A percentile compares a stretch with the other conserved stretches of the same genome.
phyloP scores from a whole-genome alignment of 2,113 vertebrate genomes.

The Nyctereutes procyonoides region DNA sequence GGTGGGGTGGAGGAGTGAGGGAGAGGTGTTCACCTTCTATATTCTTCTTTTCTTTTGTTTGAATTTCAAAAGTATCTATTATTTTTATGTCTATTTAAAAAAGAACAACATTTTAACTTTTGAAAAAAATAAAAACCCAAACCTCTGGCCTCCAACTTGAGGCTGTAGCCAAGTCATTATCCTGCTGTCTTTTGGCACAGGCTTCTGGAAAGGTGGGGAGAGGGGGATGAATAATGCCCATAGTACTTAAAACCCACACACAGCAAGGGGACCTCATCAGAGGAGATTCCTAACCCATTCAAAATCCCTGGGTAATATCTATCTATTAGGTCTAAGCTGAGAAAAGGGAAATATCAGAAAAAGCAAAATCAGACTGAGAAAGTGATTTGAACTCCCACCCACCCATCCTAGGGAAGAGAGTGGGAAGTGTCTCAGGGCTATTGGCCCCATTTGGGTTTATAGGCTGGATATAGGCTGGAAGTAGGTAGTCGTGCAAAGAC shows the following conservation, averaged over 20 bases:
- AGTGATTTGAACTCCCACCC: background rate
- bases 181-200: background rate
- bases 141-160: background rate
- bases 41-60: slow-evolving; percentile 51
- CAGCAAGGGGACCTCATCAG: background rate
- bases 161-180: background rate
- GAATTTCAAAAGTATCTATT: slow-evolving; percentile 38
- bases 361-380: slow-evolving; percentile 12
- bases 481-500: background rate
- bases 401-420: background rate
- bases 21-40: background rate
- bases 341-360: slow-evolving; percentile 34
- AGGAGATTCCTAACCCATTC: slow-evolving; percentile 1
- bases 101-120: slow-evolving; percentile 13
- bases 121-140: background rate
- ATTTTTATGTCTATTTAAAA: slow-evolving; percentile 39
- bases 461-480: background rate
- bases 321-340: background rate
- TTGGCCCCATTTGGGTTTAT: background rate
- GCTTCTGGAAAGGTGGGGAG: slow-evolving; percentile 40
- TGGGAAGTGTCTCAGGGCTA: background rate
- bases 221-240: background rate
- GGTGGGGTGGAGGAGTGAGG: background rate
- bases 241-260: slow-evolving; percentile 45
- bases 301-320: background rate